These are phyloP conservation scores for Aspidiotus rigidus DNA, from an alignment of 2,888 invertebrate genomes.

Conservation along the genomic window DNA sequence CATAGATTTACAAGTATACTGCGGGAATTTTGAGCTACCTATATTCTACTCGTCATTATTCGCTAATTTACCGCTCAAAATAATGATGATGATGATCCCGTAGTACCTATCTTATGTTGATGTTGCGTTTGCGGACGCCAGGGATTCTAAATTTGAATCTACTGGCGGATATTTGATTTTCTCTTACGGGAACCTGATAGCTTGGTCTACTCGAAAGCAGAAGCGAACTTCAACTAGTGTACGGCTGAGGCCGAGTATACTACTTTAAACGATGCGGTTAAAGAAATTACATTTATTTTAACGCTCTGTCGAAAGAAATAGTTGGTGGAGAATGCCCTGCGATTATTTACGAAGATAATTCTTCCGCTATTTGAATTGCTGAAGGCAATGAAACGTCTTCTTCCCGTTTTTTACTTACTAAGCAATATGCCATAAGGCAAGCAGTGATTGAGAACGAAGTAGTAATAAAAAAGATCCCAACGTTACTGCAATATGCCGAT, in stretches of 20 bases:
- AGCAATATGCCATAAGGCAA: not conserved
- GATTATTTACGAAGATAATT: conserved; percentile 7
- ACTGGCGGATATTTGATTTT: not conserved
- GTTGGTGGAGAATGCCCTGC: not conserved
- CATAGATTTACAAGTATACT: not conserved
- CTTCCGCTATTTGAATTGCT: conserved; percentile 2
- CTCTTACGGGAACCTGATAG: not conserved
- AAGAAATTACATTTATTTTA: not conserved
- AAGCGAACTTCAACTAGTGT: not conserved
- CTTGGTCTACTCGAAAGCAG: not conserved
- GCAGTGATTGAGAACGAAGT: not conserved
- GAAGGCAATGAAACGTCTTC: not conserved
- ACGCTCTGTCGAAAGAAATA: not conserved
- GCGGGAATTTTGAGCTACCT: not conserved
- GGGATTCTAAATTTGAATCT: not conserved
- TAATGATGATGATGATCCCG: not conserved
- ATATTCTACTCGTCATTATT: not conserved
- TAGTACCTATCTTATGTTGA: not conserved
- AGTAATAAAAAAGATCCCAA: not conserved
- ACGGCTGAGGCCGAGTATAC: not conserved
- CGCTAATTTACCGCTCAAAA: not conserved
- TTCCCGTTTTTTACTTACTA: not conserved
- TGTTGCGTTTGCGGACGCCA: not conserved
- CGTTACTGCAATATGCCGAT: not conserved
- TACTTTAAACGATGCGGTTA: not conserved